These are phyloP conservation scores for Cheilinus undulatus DNA, from an alignment of 2,113 vertebrate genomes.

Conservation along the genomic window DNA sequence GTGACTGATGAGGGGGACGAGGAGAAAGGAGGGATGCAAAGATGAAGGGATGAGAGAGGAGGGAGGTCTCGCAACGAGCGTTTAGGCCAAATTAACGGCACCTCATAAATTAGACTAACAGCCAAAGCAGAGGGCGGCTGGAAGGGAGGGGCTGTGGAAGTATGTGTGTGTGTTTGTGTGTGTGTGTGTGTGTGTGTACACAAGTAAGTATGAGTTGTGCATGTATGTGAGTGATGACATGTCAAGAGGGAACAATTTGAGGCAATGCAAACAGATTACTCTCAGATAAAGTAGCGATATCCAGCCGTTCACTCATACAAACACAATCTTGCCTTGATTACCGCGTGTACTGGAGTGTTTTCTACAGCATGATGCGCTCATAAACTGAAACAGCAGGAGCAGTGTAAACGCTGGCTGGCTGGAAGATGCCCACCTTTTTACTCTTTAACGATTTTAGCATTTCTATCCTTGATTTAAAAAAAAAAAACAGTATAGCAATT, in stretches of 20 bases:
- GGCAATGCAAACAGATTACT: constrained; percentile 72
- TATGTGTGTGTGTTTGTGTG: neutral
- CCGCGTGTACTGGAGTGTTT: constrained; percentile 27
- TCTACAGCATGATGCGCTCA: constrained; percentile 37
- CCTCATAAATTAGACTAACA: constrained; percentile 84
- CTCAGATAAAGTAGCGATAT: constrained; percentile 70
- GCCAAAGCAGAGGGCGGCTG: constrained; percentile 58
- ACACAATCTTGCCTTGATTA: constrained; percentile 73
- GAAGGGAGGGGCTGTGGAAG: constrained; percentile 37
- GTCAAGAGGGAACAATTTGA: constrained; percentile 72
- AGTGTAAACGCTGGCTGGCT: constrained; percentile 4
- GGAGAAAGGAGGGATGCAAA: constrained; percentile 66
- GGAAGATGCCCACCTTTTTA: constrained; percentile 19
- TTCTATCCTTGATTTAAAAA: neutral
- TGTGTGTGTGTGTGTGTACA: constrained; percentile 21
- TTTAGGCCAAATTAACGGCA: constrained; percentile 84
- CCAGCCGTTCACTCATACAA: constrained; percentile 60
- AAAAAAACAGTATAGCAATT: no score
- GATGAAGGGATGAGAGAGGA: constrained; percentile 76
- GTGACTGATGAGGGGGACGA: constrained; percentile 77
- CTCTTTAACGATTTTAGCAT: constrained; percentile 4
- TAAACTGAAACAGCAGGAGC: constrained; percentile 46
- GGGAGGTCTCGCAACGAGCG: constrained; percentile 78
- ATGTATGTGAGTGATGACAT: constrained; percentile 68
- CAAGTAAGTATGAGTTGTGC: constrained; percentile 40